phyloP scores from a whole-genome alignment of 2,888 invertebrate species.

The Synergus itoensis region DNA sequence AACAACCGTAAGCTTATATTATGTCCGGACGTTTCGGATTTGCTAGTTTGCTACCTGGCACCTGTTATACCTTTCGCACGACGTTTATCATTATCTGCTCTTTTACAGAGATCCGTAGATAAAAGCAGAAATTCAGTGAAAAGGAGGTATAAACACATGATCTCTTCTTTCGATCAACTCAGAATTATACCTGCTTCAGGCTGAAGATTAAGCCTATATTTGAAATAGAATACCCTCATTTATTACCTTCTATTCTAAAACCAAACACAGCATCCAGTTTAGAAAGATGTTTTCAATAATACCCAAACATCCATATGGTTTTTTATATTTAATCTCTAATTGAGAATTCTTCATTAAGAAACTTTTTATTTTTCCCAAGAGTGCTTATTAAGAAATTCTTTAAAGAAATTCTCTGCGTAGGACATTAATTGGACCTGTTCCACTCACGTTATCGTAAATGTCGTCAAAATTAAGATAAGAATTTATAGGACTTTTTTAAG shows the following conservation, averaged over 20 bases:
- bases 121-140: background rate
- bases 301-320: background rate
- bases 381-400: background rate
- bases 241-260: background rate
- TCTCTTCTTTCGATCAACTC: background rate
- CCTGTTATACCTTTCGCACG: background rate
- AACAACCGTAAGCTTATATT: constrained; percentile 1
- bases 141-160: background rate
- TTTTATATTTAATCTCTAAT: background rate
- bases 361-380: background rate
- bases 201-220: background rate
- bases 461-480: background rate
- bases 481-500: background rate
- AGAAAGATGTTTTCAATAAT: background rate
- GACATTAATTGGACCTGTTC: background rate
- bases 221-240: background rate
- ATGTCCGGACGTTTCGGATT: background rate
- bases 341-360: background rate
- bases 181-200: background rate
- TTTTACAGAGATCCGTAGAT: background rate
- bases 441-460: background rate
- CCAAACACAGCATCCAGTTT: background rate
- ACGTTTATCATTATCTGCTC: background rate
- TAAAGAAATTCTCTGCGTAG: background rate
- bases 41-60: background rate